Evolutionary conservation across 1,140 invertebrate species (phyloP).

Genomic region (Antheraea mylitta): DNA sequence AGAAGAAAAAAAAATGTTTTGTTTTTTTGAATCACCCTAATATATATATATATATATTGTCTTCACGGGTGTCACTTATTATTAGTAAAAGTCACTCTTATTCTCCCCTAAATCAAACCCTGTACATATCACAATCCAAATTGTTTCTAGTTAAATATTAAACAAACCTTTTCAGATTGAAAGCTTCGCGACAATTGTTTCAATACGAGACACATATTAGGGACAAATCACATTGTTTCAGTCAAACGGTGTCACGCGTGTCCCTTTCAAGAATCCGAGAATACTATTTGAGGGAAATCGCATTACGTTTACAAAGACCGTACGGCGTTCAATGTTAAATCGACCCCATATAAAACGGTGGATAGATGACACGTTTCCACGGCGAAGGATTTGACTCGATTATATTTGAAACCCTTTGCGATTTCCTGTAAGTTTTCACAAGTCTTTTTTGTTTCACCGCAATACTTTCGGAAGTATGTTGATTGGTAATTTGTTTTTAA

Average conservation of each 20-base stretch:
- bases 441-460: neutral
- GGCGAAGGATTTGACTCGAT: neutral
- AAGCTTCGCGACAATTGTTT: neutral
- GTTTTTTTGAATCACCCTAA: too few species aligned
- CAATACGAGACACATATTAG: neutral
- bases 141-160: neutral
- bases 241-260: slow-evolving; percentile 12
- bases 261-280: neutral
- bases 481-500: too few species aligned
- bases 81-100: too few species aligned
- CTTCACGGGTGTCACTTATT: too few species aligned
- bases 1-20: too few species aligned
- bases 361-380: neutral
- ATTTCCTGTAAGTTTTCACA: neutral
- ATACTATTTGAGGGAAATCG: slow-evolving; percentile 1
- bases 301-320: slow-evolving; percentile 4
- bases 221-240: slow-evolving; percentile 8
- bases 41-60: too few species aligned
- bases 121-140: too few species aligned
- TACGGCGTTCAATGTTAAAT: neutral
- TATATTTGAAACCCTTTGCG: neutral
- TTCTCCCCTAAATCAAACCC: too few species aligned
- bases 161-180: neutral
- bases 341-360: slow-evolving; percentile 1
- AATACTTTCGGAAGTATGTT: too few species aligned